phyloP scores from a whole-genome alignment of 2,888 invertebrate genomes.

The Maniola hyperantus region DNA sequence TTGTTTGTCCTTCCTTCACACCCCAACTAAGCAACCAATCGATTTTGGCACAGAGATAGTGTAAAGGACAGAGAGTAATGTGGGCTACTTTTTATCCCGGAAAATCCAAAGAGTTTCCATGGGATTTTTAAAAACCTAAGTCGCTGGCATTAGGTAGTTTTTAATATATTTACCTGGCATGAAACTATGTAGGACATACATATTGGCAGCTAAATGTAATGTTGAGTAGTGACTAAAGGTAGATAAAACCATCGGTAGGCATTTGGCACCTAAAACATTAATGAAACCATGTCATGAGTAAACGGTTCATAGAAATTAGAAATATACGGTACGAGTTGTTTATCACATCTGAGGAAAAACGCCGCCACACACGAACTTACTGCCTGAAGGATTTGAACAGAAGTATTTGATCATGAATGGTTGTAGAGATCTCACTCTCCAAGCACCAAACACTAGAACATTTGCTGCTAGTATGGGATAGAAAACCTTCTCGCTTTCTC shows the following conservation, averaged over 20 bases:
- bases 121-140: no score
- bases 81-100: no score
- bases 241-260: slow-evolving; percentile 95
- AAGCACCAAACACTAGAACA: slow-evolving; percentile 89
- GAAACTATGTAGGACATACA: slow-evolving; percentile 97
- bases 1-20: no score
- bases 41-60: no score
- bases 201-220: slow-evolving; percentile 95
- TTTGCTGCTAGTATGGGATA: slow-evolving; percentile 91
- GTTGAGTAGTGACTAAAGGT: slow-evolving; percentile 96
- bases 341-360: no score
- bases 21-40: no score
- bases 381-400: slow-evolving; percentile 89
- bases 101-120: no score
- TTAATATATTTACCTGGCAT: slow-evolving; percentile 70
- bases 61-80: no score
- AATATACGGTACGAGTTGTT: no score
- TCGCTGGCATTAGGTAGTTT: no score
- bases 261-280: slow-evolving; percentile 84
- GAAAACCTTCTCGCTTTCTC: slow-evolving; percentile 90
- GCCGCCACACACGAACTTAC: slow-evolving; percentile 74
- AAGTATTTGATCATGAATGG: slow-evolving; percentile 92
- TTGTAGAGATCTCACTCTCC: slow-evolving; percentile 89
- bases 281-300: not conserved
- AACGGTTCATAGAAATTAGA: no score